A percentile compares a stretch with the other conserved stretches of the same genome.
Conservation (phyloP, 2,888 invertebrate species). For the Plagodis dolabraria region DNA sequence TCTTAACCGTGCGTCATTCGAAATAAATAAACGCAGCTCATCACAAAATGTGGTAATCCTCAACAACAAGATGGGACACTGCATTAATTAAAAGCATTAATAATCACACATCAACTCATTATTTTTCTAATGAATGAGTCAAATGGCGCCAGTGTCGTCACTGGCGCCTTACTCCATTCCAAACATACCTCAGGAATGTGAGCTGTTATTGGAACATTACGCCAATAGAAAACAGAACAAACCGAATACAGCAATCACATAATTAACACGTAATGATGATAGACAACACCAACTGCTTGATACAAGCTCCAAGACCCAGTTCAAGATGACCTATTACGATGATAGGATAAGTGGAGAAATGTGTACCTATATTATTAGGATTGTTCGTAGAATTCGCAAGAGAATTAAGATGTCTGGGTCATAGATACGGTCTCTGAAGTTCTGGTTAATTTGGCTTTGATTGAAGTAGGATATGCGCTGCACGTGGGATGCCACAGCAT, state of each 20-base stretch:
- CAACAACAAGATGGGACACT: conserved; percentile 14
- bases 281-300: conserved; percentile 40
- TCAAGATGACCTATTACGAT: conserved; percentile 37
- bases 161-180: conserved; percentile 22
- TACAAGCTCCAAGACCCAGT: conserved; percentile 32
- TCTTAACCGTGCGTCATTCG: not conserved
- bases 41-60: conserved; percentile 17
- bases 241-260: conserved; percentile 25
- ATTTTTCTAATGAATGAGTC: conserved; percentile 15
- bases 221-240: conserved; percentile 29
- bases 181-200: conserved; percentile 18
- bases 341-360: conserved; percentile 37
- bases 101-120: conserved; percentile 14
- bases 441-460: conserved; percentile 18
- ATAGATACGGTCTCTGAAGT: conserved; percentile 22
- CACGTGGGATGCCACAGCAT: not conserved
- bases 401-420: conserved; percentile 18
- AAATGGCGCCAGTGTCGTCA: conserved; percentile 16
- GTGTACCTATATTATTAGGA: conserved; percentile 14
- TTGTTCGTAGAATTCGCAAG: conserved; percentile 23
- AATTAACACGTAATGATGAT: conserved; percentile 39
- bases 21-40: not conserved
- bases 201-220: conserved; percentile 28
- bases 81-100: conserved; percentile 22
- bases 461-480: conserved; percentile 6